These are phyloP conservation scores for Notothenia rossii DNA, from an alignment of 2,113 vertebrate genomes.

Conservation along the genomic window DNA sequence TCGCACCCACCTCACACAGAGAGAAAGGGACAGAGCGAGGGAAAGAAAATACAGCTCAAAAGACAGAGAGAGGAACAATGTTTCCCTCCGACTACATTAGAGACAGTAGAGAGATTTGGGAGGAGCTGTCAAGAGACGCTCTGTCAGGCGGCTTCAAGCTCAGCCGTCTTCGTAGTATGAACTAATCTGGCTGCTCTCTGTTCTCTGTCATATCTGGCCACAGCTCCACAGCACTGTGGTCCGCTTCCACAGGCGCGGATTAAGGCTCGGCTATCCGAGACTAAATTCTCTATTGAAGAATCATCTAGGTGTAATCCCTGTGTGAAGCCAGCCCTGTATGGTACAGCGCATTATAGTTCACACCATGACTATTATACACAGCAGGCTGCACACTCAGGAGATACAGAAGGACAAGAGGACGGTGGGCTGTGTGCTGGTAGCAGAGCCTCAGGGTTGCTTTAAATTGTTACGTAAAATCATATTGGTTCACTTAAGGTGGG, in stretches of 20 bases:
- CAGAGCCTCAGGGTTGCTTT: constrained; percentile 37
- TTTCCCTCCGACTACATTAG: constrained; percentile 64
- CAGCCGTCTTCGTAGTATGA: constrained; percentile 44
- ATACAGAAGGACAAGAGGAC: constrained; percentile 24
- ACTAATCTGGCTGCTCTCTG: constrained; percentile 73
- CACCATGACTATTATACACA: constrained; percentile 59
- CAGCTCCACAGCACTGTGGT: constrained; percentile 50
- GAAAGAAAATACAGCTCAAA: constrained; percentile 35
- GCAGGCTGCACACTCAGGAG: constrained; percentile 35
- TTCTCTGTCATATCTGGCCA: constrained; percentile 73
- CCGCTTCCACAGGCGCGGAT: constrained; percentile 62
- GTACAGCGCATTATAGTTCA: constrained; percentile 49
- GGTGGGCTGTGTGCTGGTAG: constrained; percentile 12
- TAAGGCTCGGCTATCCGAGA: constrained; percentile 58
- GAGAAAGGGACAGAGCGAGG: constrained; percentile 19
- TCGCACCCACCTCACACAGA: constrained; percentile 51
- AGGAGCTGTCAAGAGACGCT: constrained; percentile 63
- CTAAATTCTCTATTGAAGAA: constrained; percentile 74
- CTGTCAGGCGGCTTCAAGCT: constrained; percentile 60
- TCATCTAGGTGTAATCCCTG: constrained; percentile 75
- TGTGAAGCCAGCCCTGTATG: constrained; percentile 64
- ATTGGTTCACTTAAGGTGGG: constrained; percentile 37
- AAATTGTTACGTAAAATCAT: constrained; percentile 38
- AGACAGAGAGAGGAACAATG: constrained; percentile 54
- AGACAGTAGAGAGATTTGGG: constrained; percentile 65